These are phyloP conservation scores for Diuraphis noxia DNA, from an alignment of 1,140 invertebrate genomes.

Conservation along the genomic window DNA sequence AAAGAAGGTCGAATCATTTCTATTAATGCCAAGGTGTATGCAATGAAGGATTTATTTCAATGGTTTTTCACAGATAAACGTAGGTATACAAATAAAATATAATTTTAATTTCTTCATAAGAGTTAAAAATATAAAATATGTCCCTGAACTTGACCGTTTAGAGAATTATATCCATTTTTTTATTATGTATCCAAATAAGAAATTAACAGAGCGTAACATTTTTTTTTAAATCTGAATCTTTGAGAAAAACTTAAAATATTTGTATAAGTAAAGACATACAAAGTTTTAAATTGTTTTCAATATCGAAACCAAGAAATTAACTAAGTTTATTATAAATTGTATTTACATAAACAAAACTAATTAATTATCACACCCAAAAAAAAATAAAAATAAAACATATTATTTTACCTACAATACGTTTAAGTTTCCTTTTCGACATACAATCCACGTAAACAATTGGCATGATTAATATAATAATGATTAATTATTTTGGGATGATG, in stretches of 20 bases:
- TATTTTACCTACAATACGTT: neutral
- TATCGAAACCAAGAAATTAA: neutral
- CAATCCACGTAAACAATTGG: too few relatives aligned
- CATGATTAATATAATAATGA: too few relatives aligned
- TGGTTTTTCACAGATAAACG: neutral
- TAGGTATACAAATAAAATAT: neutral
- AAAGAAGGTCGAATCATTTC: neutral
- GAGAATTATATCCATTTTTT: neutral
- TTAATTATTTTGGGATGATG: too few relatives aligned
- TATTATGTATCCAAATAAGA: neutral
- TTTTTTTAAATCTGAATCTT: neutral
- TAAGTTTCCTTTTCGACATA: too few relatives aligned
- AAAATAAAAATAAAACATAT: neutral
- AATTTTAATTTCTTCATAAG: neutral
- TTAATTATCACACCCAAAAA: neutral
- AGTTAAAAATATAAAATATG: constrained; percentile 18
- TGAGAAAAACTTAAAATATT: neutral
- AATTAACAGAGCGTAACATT: neutral
- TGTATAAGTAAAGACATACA: neutral
- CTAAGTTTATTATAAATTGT: neutral
- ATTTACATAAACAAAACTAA: neutral
- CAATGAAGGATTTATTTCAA: neutral
- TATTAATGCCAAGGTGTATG: neutral
- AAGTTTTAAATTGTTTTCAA: neutral
- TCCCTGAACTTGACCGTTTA: constrained; percentile 22